A percentile compares a stretch with the other conserved stretches of the same genome.
phyloP scores from a whole-genome alignment of 2,797 vertebrate species.

The Anisognathus igniventris region DNA sequence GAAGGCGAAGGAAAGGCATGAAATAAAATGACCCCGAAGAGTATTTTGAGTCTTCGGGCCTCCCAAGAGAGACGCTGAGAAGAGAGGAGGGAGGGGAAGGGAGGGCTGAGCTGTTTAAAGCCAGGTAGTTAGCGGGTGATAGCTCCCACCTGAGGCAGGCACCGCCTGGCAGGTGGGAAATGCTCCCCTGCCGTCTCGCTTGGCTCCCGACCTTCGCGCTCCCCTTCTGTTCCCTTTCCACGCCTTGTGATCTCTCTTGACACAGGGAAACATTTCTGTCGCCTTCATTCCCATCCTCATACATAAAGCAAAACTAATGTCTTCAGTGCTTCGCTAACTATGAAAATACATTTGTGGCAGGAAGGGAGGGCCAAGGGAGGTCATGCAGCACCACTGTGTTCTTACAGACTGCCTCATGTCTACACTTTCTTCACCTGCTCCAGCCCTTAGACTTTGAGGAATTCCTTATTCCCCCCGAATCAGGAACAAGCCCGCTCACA shows the following conservation, averaged over 20 bases:
- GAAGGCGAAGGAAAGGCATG: neutral
- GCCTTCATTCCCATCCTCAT: neutral
- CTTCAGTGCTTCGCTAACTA: neutral
- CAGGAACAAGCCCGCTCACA: neutral
- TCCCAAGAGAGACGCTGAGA: rapidly evolving
- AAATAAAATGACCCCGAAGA: rapidly evolving
- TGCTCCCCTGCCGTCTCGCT: neutral
- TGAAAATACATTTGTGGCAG: neutral
- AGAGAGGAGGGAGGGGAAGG: rapidly evolving
- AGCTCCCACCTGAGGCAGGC: neutral
- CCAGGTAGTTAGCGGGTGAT: neutral
- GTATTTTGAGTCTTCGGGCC: neutral
- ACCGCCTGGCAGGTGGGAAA: neutral
- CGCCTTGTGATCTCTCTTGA: neutral
- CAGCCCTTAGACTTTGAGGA: neutral
- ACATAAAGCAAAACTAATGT: neutral
- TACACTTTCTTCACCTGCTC: neutral
- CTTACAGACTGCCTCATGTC: rapidly evolving
- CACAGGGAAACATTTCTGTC: neutral
- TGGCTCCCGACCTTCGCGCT: rapidly evolving
- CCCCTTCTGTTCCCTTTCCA: rapidly evolving
- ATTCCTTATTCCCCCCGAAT: neutral
- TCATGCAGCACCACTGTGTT: neutral
- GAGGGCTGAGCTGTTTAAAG: neutral
- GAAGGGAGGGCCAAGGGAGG: neutral